phyloP scores from a whole-genome alignment of 2,113 vertebrate genomes.

The Rhadina sibilatrix region DNA sequence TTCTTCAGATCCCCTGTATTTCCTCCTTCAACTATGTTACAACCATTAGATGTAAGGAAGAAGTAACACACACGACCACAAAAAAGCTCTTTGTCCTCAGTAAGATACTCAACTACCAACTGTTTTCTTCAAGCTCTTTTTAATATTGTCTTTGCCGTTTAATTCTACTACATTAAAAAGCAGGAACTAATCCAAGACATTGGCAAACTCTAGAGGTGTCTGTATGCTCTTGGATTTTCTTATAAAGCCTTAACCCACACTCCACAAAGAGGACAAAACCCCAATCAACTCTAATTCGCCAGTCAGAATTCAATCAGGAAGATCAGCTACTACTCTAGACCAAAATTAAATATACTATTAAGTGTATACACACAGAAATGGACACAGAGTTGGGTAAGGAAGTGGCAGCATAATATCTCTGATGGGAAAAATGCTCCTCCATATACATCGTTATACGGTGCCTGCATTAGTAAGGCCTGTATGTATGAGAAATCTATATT shows the following conservation, averaged over 20 bases:
- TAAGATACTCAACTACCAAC: background rate
- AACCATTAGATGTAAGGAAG: background rate
- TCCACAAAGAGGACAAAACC: background rate
- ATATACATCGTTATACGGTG: fast-evolving
- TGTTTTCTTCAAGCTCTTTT: background rate
- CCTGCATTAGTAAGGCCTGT: background rate
- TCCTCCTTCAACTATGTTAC: background rate
- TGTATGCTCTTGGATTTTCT: background rate
- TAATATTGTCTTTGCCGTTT: background rate
- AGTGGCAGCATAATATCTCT: background rate
- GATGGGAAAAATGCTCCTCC: background rate
- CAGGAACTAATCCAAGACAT: background rate
- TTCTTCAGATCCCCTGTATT: background rate
- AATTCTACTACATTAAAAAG: background rate
- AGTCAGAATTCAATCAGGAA: background rate
- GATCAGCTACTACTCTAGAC: background rate
- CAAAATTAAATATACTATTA: background rate
- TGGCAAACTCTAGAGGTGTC: background rate
- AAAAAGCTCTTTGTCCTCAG: background rate
- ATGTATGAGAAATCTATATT: background rate
- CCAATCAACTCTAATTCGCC: background rate
- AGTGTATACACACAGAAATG: background rate
- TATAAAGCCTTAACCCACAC: background rate
- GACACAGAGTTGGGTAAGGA: background rate
- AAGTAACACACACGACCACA: background rate